Percentiles rank a stretch among this genome's conserved stretches.
These are phyloP conservation scores for Solenopsis invicta DNA, from an alignment of 1,140 invertebrate genomes.

Conservation along the genomic window DNA sequence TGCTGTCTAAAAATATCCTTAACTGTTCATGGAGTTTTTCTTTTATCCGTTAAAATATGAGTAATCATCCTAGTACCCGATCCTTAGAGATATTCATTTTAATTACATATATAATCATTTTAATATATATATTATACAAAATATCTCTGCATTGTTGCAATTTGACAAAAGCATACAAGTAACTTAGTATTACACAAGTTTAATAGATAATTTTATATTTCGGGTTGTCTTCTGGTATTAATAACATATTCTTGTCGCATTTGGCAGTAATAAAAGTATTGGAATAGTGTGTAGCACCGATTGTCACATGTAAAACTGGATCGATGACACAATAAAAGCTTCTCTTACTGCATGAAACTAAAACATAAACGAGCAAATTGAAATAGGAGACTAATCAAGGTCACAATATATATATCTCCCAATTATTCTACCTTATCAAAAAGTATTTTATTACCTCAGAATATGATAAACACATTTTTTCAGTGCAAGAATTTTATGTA, in stretches of 20 bases:
- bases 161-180: constrained; percentile 66
- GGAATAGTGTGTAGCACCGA: constrained; percentile 70
- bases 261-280: constrained; percentile 76
- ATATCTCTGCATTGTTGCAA: constrained; percentile 65
- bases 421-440: constrained; percentile 62
- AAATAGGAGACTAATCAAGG: constrained; percentile 43
- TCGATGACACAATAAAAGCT: constrained; percentile 63
- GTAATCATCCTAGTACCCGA: constrained; percentile 58
- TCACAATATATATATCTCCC: constrained; percentile 16
- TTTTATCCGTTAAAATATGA: constrained; percentile 69
- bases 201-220: constrained; percentile 58
- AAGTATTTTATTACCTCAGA: constrained; percentile 48
- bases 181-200: constrained; percentile 51
- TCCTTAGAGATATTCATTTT: constrained; percentile 55
- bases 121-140: constrained; percentile 70
- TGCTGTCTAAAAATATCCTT: constrained; percentile 75
- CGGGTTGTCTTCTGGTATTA: constrained; percentile 54
- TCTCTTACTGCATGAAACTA: constrained; percentile 18
- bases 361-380: constrained; percentile 39
- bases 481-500: constrained; percentile 53
- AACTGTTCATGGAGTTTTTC: constrained; percentile 66
- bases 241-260: constrained; percentile 55
- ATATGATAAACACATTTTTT: constrained; percentile 52
- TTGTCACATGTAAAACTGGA: constrained; percentile 60
- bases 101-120: constrained; percentile 64